Evolutionary conservation across 2,113 vertebrate genomes (phyloP).

Genomic region (Origma solitaria): DNA sequence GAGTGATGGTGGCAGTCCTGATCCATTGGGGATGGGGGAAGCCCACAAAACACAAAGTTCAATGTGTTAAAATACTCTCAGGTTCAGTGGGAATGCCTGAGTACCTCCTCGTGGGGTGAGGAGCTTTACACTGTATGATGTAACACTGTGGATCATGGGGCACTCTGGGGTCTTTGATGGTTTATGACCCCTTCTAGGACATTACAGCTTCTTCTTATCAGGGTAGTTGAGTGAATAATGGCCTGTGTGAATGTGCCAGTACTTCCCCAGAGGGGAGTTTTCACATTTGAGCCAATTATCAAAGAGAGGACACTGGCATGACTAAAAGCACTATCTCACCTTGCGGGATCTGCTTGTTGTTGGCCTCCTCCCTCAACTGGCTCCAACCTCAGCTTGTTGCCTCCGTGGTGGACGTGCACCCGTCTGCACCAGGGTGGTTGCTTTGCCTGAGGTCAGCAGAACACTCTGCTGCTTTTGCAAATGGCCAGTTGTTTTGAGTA

Average conservation of each 20-base stretch:
- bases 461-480: neutral
- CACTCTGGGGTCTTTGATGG: neutral
- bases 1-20: neutral
- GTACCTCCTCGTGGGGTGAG: neutral
- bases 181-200: neutral
- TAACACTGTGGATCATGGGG: neutral
- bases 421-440: rapidly evolving
- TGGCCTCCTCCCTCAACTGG: neutral
- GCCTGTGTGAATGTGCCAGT: neutral
- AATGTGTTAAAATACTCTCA: neutral
- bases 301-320: neutral
- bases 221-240: neutral
- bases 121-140: neutral
- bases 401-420: rapidly evolving
- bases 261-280: neutral
- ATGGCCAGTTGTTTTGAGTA: neutral
- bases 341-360: neutral
- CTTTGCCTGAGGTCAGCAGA: neutral
- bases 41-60: neutral
- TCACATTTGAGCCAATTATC: neutral
- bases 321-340: neutral
- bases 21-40: neutral
- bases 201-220: neutral
- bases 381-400: neutral
- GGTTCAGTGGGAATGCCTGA: neutral